Evolutionary conservation across 2,113 vertebrate species (phyloP).

Genomic region (Euleptes europaea): DNA sequence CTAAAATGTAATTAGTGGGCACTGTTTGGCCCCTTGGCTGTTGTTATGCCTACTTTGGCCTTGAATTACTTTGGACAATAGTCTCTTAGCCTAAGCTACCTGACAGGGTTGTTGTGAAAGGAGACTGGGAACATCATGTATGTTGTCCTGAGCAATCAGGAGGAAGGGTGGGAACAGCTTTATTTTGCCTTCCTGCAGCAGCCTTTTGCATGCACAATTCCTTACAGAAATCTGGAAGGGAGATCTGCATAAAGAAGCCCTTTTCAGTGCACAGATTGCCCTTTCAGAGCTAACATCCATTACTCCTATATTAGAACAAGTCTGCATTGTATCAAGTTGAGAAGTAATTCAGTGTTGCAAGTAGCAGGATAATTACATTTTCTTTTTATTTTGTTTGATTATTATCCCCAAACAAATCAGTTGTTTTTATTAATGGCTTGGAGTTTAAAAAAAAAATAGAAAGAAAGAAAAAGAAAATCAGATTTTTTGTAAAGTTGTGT

Average conservation of each 20-base stretch:
- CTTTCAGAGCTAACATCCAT: neutral
- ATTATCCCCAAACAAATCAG: neutral
- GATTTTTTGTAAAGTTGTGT: neutral
- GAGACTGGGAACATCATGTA: too few relatives aligned
- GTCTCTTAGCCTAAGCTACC: too few relatives aligned
- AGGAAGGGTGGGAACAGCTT: too few relatives aligned
- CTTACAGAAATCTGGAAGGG: neutral
- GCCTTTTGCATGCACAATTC: too few relatives aligned
- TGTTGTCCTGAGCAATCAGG: too few relatives aligned
- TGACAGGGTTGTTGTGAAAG: too few relatives aligned
- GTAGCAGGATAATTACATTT: neutral
- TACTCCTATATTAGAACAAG: neutral
- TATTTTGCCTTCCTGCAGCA: too few relatives aligned
- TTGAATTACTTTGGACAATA: too few relatives aligned
- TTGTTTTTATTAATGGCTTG: neutral
- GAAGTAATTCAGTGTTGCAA: neutral
- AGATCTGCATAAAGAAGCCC: neutral
- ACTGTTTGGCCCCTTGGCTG: too few relatives aligned
- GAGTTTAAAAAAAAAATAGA: neutral
- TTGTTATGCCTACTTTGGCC: too few relatives aligned
- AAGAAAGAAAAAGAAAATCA: neutral
- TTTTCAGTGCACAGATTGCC: neutral
- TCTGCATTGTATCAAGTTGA: neutral
- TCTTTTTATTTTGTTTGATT: neutral
- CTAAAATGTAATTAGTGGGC: too few relatives aligned